A percentile compares a stretch with the other conserved stretches of the same genome.
These are phyloP conservation scores for Polyommatus icarus DNA, from an alignment of 2,888 invertebrate species.

Conservation along the genomic window DNA sequence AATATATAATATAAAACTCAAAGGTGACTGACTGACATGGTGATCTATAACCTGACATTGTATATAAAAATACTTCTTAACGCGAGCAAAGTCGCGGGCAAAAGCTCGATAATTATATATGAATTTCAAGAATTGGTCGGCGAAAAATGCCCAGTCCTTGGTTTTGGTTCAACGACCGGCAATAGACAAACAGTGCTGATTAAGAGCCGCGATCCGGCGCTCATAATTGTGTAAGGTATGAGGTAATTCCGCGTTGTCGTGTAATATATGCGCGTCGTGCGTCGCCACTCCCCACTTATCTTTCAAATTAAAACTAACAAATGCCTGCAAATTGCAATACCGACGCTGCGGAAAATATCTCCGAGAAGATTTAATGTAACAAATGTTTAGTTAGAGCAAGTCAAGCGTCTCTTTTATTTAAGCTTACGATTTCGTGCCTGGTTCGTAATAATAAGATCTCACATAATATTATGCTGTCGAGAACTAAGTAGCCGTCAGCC, in stretches of 20 bases:
- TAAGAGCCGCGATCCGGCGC: slow-evolving; percentile 28
- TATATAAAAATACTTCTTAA: no score
- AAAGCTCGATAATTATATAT: no score
- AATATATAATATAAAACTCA: no score
- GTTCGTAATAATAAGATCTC: no score
- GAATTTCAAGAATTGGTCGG: slow-evolving; percentile 33
- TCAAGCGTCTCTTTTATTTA: neutral
- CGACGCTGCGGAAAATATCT: neutral
- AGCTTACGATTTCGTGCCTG: neutral
- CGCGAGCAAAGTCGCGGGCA: no score
- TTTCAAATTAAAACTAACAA: slow-evolving; percentile 8
- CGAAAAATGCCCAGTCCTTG: slow-evolving; percentile 68
- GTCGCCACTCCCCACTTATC: slow-evolving; percentile 24
- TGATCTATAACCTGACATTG: no score
- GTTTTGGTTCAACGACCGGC: slow-evolving; percentile 67
- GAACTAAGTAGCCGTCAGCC: neutral
- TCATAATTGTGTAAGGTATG: slow-evolving; percentile 33
- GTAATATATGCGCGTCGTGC: slow-evolving; percentile 23
- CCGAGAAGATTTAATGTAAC: neutral
- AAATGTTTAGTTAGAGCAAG: neutral
- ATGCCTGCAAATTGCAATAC: neutral
- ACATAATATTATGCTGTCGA: no score
- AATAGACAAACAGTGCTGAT: slow-evolving; percentile 56
- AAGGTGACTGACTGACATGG: no score
- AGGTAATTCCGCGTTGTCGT: slow-evolving; percentile 32